Evolutionary conservation across 2,113 vertebrate genomes (phyloP).

Genomic region (Festucalex cinctus): DNA sequence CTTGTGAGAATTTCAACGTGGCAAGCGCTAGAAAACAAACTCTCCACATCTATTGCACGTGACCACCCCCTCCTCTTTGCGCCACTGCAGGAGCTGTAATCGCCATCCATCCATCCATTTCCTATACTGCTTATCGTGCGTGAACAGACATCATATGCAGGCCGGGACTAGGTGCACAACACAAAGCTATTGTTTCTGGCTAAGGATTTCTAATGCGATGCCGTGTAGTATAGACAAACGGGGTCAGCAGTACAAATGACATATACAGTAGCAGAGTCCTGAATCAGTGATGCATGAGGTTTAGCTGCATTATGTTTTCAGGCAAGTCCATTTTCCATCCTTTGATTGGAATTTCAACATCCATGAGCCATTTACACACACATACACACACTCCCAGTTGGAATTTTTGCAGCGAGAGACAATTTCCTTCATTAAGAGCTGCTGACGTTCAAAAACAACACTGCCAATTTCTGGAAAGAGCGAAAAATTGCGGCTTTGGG

Average conservation of each 20-base stretch:
- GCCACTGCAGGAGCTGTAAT: neutral
- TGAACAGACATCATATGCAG: neutral
- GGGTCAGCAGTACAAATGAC: neutral
- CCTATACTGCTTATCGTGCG: neutral
- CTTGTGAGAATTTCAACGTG: neutral
- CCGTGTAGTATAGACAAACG: neutral
- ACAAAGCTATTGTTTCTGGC: neutral
- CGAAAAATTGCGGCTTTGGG: neutral
- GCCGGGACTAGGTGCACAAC: neutral
- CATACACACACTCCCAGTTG: neutral
- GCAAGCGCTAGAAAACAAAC: neutral
- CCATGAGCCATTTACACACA: too few species aligned
- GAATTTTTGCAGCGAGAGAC: neutral
- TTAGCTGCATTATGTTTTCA: neutral
- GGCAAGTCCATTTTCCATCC: neutral
- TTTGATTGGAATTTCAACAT: neutral
- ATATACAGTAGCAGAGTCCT: neutral
- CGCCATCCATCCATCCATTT: neutral
- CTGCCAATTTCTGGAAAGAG: neutral
- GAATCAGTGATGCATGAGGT: neutral
- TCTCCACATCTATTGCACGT: neutral
- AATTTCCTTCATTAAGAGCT: neutral
- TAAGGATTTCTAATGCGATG: neutral
- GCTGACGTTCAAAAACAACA: neutral
- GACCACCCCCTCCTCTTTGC: neutral